These are phyloP conservation scores for Axea sp. DNA, from an alignment of 2,888 invertebrate genomes.

Conservation along the genomic window DNA sequence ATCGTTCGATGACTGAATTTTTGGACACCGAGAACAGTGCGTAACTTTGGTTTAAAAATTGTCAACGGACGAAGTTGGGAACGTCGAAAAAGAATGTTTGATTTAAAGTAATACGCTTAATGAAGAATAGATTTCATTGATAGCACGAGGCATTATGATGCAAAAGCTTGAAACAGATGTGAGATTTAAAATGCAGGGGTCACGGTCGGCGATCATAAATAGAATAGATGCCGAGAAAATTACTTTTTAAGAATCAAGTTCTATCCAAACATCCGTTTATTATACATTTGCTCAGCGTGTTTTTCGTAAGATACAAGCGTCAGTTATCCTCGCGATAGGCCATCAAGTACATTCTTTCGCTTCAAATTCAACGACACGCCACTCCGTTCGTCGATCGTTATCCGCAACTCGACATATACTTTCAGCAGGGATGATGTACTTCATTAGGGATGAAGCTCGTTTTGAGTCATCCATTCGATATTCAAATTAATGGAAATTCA, in stretches of 20 bases:
- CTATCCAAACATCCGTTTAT: conserved; percentile 51
- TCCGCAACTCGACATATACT: conserved; percentile 24
- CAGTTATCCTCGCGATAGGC: conserved; percentile 30
- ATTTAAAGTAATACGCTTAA: conserved; percentile 12
- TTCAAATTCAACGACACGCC: conserved; percentile 44
- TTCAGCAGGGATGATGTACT: no score
- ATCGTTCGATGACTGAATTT: no score
- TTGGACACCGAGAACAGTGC: no score
- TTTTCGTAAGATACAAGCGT: conserved; percentile 48
- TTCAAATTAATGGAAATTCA: conserved; percentile 41
- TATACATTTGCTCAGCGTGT: no score
- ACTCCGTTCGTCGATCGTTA: conserved; percentile 48
- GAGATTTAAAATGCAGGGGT: conserved; percentile 56
- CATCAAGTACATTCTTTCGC: conserved; percentile 22
- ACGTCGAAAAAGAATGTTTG: no score
- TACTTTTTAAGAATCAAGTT: conserved; percentile 54
- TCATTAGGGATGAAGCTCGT: conserved; percentile 21
- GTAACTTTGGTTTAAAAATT: no score
- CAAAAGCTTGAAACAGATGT: conserved; percentile 57
- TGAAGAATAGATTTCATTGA: conserved; percentile 40
- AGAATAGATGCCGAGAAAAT: conserved; percentile 52
- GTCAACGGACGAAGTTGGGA: no score
- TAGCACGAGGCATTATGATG: conserved; percentile 50
- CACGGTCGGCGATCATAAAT: conserved; percentile 55
- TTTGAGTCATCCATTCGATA: conserved; percentile 45